Percentiles rank a stretch among this genome's conserved stretches.
Evolutionary conservation across 1,140 invertebrate genomes (phyloP).

Genomic region (Drosophila aff.): DNA sequence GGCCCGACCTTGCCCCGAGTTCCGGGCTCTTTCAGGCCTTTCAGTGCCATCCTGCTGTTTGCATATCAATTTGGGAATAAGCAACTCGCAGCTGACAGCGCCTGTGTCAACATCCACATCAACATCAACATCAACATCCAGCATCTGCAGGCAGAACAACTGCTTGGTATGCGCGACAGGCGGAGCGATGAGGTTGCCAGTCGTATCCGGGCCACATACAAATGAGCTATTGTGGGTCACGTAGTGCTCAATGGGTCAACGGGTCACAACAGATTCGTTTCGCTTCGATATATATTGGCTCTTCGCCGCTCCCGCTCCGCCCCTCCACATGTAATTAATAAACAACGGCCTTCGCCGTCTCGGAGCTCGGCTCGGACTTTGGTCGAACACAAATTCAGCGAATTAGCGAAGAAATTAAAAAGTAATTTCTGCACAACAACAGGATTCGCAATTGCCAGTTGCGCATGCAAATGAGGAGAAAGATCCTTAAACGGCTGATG

Average conservation of each 20-base stretch:
- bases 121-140: slow-evolving; percentile 2
- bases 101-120: slow-evolving; percentile 24
- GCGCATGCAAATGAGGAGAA: slow-evolving; percentile 72
- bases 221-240: slow-evolving; percentile 75
- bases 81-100: slow-evolving; percentile 49
- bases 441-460: slow-evolving; percentile 70
- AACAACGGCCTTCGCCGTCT: slow-evolving; percentile 23
- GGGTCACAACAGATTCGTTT: slow-evolving; percentile 59
- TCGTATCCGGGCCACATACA: slow-evolving; percentile 69
- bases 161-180: slow-evolving; percentile 74
- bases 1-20: slow-evolving; percentile 15
- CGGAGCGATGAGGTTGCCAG: slow-evolving; percentile 60
- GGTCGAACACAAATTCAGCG: slow-evolving; percentile 27
- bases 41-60: slow-evolving; percentile 55
- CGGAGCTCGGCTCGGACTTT: background rate
- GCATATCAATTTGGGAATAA: slow-evolving; percentile 73
- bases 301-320: background rate
- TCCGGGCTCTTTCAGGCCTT: slow-evolving; percentile 8
- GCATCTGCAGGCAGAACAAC: slow-evolving; percentile 13
- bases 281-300: slow-evolving; percentile 44
- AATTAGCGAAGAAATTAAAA: slow-evolving; percentile 79
- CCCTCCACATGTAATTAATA: slow-evolving; percentile 44
- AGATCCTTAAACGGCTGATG: slow-evolving; percentile 58
- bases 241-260: slow-evolving; percentile 73
- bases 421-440: slow-evolving; percentile 63